Conservation (phyloP, 2,797 vertebrate genomes). For the Caiman crocodilus region DNA sequence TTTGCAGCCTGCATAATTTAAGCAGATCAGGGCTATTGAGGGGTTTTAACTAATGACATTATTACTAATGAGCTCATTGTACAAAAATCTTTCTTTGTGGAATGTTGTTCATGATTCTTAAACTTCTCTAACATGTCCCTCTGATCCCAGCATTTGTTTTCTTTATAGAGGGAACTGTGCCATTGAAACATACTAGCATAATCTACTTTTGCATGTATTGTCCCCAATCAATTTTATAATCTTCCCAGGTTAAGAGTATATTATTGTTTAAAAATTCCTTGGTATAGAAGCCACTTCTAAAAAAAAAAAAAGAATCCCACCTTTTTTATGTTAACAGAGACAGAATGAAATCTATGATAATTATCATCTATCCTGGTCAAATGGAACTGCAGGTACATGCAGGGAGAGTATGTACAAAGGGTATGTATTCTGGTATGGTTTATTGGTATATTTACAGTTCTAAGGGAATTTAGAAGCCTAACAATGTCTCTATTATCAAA, state of each 20-base stretch:
- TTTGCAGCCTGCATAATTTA: conserved; percentile 50
- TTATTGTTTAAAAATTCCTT: not conserved
- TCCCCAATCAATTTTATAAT: not conserved
- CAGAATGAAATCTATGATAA: not conserved
- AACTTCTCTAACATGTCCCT: not conserved
- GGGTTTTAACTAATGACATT: conserved; percentile 30
- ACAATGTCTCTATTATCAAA: not conserved
- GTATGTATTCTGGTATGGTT: too few relatives aligned
- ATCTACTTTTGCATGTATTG: not conserved
- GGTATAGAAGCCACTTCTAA: not conserved
- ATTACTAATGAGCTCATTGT: conserved; percentile 52
- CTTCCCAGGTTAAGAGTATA: not conserved
- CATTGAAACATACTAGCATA: not conserved
- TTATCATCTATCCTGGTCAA: not conserved
- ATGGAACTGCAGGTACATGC: too few relatives aligned
- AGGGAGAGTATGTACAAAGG: too few relatives aligned
- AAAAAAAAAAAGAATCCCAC: not conserved
- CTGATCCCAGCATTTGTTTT: too few relatives aligned
- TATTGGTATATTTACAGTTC: too few relatives aligned
- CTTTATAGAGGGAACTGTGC: too few relatives aligned
- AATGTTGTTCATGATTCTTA: not conserved
- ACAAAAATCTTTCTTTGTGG: conserved; percentile 14
- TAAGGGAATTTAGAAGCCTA: not conserved
- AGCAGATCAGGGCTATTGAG: conserved; percentile 30
- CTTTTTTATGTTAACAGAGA: not conserved